Evolutionary conservation across 2,888 invertebrate species (phyloP).

Genomic region (Onthophagus sagittarius): DNA sequence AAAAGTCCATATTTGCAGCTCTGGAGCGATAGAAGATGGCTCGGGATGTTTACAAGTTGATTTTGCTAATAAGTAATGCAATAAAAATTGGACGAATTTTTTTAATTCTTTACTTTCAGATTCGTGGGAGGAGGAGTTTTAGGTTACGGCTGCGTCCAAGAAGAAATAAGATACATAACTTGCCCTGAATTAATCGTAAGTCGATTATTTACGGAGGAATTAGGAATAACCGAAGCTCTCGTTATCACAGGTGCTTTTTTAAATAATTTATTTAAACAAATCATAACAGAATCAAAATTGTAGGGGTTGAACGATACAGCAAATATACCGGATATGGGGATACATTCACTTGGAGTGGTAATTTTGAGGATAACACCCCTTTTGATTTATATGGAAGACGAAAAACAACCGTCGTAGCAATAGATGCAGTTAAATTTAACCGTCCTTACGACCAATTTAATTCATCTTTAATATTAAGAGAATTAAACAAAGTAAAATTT

Average conservation of each 20-base stretch:
- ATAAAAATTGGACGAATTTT: not conserved
- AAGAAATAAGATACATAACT: slow-evolving; percentile 93
- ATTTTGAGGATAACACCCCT: slow-evolving; percentile 66
- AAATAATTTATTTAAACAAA: slow-evolving; percentile 24
- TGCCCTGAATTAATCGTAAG: slow-evolving; percentile 89
- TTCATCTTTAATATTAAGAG: slow-evolving; percentile 63
- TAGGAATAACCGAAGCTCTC: slow-evolving; percentile 78
- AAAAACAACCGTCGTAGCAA: slow-evolving; percentile 74
- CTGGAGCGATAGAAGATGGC: slow-evolving; percentile 82
- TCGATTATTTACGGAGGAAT: slow-evolving; percentile 78
- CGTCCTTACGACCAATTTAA: slow-evolving; percentile 55
- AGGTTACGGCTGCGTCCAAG: slow-evolving; percentile 88
- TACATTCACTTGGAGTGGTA: slow-evolving; percentile 74
- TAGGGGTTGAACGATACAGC: slow-evolving; percentile 76
- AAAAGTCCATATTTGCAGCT: slow-evolving; percentile 67
- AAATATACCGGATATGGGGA: slow-evolving; percentile 78
- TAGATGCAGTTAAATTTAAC: slow-evolving; percentile 77
- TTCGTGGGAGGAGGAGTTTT: slow-evolving; percentile 91
- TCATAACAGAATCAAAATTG: not conserved
- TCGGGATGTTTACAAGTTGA: slow-evolving; percentile 83
- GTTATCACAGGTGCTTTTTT: slow-evolving; percentile 65
- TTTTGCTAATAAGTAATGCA: slow-evolving; percentile 81
- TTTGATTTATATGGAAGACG: slow-evolving; percentile 65
- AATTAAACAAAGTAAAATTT: slow-evolving; percentile 74
- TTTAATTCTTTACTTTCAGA: slow-evolving; percentile 44